Conservation (phyloP, 2,888 invertebrate genomes). For the Acronicta alni region DNA sequence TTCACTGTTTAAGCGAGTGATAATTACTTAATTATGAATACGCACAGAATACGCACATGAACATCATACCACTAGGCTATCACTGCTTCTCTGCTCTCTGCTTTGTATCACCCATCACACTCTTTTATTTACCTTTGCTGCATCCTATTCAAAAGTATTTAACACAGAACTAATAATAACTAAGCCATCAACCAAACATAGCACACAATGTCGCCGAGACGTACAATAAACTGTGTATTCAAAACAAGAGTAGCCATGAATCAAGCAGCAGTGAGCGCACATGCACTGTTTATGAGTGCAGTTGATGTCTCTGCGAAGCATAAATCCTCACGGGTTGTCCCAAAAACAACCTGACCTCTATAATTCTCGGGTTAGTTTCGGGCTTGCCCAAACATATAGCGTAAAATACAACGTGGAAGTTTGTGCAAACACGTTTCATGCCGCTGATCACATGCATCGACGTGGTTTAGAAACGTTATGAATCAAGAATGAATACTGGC, state of each 20-base stretch:
- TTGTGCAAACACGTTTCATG: slow-evolving; percentile 67
- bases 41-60: too few relatives aligned
- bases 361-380: slow-evolving; percentile 68
- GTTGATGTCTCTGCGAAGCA: slow-evolving; percentile 78
- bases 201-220: slow-evolving; percentile 60
- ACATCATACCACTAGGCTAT: too few relatives aligned
- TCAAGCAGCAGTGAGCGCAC: slow-evolving; percentile 71
- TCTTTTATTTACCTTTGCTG: not conserved
- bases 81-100: too few relatives aligned
- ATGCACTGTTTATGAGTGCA: slow-evolving; percentile 84
- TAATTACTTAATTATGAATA: too few relatives aligned
- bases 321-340: slow-evolving; percentile 80
- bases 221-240: slow-evolving; percentile 73
- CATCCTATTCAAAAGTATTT: slow-evolving; percentile 22
- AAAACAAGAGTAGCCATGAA: slow-evolving; percentile 74
- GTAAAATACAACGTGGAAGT: slow-evolving; percentile 66
- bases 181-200: slow-evolving; percentile 34
- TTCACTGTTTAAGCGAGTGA: too few relatives aligned
- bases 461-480: slow-evolving; percentile 54
- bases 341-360: slow-evolving; percentile 77
- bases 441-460: slow-evolving; percentile 65
- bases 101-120: too few relatives aligned
- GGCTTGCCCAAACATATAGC: slow-evolving; percentile 65
- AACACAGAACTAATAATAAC: slow-evolving; percentile 33
- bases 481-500: slow-evolving; percentile 40